Conservation (phyloP, 2,113 vertebrate species). For the Epinephelus moara region DNA sequence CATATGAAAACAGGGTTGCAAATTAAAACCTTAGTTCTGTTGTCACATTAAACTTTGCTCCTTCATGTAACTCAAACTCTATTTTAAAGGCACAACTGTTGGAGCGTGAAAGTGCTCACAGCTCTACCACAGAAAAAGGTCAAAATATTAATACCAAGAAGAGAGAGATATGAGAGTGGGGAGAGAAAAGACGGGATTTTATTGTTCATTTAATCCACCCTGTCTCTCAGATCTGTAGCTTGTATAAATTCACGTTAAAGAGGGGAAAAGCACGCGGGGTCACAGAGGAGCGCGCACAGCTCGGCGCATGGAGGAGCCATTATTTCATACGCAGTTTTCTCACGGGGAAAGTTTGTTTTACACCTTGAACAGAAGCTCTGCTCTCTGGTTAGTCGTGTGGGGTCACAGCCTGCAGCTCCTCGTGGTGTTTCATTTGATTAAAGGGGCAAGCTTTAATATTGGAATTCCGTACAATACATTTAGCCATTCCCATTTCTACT, state of each 20-base stretch:
- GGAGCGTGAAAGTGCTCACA: not conserved
- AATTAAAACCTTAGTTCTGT: not conserved
- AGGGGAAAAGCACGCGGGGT: slow-evolving; percentile 3
- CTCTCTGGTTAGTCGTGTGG: not conserved
- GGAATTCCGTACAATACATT: not conserved
- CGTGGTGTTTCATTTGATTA: not conserved
- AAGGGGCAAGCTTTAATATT: not conserved
- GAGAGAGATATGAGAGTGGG: not conserved
- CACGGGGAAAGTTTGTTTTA: slow-evolving; percentile 17
- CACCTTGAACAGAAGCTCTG: slow-evolving; percentile 15
- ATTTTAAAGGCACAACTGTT: slow-evolving; percentile 6
- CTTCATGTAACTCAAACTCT: not conserved
- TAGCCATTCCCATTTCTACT: not conserved
- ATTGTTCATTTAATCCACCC: slow-evolving; percentile 18
- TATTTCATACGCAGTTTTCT: not conserved
- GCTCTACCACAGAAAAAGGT: not conserved
- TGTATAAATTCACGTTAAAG: slow-evolving; percentile 1
- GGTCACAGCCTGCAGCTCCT: not conserved
- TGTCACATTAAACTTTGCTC: not conserved
- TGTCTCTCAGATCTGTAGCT: not conserved
- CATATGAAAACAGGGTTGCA: not conserved
- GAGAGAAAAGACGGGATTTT: not conserved
- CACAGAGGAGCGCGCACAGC: not conserved
- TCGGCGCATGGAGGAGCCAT: slow-evolving; percentile 17
- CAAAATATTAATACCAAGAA: not conserved